Conservation (phyloP, 2,113 vertebrate genomes). For the Pipra filicauda region DNA sequence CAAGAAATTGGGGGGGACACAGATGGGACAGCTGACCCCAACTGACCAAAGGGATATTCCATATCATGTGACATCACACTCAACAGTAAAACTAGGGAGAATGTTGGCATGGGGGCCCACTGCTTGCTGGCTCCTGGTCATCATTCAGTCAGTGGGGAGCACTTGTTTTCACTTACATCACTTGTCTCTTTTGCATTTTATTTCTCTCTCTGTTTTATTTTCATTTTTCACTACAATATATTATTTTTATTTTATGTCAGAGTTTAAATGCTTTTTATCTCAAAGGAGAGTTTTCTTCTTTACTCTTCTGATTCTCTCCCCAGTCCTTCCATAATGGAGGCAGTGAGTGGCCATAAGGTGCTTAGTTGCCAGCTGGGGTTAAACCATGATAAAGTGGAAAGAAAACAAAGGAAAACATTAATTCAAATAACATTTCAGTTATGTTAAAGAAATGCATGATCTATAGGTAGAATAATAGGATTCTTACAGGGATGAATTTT, state of each 20-base stretch:
- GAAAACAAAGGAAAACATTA: neutral
- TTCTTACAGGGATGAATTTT: neutral
- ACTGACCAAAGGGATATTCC: neutral
- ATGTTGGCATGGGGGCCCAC: accelerated
- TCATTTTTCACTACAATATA: neutral
- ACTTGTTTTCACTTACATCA: neutral
- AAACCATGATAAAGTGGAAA: neutral
- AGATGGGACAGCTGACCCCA: neutral
- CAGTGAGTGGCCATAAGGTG: neutral
- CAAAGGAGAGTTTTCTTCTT: neutral
- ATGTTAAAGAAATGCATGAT: neutral
- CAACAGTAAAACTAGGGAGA: neutral
- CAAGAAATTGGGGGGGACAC: neutral
- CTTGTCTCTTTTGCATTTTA: neutral
- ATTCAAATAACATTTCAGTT: neutral
- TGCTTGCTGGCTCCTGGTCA: neutral
- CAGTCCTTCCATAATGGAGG: accelerated
- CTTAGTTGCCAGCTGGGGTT: neutral
- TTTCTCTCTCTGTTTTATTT: neutral
- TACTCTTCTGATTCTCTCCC: neutral
- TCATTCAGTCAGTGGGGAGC: accelerated
- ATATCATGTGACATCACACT: neutral
- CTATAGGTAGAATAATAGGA: neutral
- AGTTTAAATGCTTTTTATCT: neutral
- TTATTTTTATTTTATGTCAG: neutral